Percentiles rank a stretch among this genome's conserved stretches.
These are phyloP conservation scores for Cephalopachus bancanus DNA, from an alignment of 2,797 vertebrate genomes.

Conservation along the genomic window DNA sequence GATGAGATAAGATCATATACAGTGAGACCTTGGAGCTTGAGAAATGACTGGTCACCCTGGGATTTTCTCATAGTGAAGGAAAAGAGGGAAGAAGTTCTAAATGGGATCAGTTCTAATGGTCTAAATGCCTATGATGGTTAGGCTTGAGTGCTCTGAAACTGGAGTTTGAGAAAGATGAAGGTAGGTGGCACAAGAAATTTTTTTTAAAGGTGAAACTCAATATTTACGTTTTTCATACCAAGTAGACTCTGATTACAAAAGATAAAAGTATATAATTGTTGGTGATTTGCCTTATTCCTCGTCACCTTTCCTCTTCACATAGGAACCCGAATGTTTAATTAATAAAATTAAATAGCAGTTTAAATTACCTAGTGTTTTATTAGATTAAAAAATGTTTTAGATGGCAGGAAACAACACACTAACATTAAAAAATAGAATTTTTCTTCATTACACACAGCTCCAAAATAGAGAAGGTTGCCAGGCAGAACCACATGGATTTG, in stretches of 20 bases:
- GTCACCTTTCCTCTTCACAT: not conserved
- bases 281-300: not conserved
- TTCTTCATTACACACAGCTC: not conserved
- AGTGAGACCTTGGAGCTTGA: not conserved
- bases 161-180: not conserved
- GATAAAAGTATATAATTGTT: not conserved
- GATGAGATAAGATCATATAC: not conserved
- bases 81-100: not conserved
- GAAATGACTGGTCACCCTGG: not conserved
- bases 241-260: not conserved
- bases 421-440: not conserved
- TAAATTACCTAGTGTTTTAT: not conserved
- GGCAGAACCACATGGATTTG: accelerated
- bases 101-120: not conserved
- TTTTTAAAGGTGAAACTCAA: not conserved
- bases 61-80: too few species aligned
- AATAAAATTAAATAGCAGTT: not conserved
- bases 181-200: too few species aligned
- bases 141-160: accelerated
- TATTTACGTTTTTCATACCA: not conserved
- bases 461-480: not conserved
- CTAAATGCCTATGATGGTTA: not conserved
- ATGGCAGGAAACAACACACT: accelerated
- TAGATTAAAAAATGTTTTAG: not conserved
- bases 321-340: not conserved